These are phyloP conservation scores for Drepana arcuata DNA, from an alignment of 1,140 invertebrate genomes.

Conservation along the genomic window DNA sequence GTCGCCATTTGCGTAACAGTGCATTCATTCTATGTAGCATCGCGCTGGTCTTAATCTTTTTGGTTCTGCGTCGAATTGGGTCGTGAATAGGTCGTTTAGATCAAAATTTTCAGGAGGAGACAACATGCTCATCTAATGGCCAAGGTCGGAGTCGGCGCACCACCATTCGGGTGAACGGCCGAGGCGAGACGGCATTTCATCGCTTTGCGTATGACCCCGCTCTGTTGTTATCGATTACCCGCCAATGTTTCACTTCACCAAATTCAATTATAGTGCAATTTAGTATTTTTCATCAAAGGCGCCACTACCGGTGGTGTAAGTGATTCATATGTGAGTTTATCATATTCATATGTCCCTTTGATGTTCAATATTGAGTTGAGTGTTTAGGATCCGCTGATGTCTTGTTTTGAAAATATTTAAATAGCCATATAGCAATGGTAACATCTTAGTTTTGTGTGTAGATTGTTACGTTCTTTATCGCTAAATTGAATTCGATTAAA, in stretches of 20 bases:
- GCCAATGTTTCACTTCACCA: conserved; percentile 41
- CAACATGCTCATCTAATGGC: conserved; percentile 31
- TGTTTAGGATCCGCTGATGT: no score
- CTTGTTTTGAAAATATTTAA: no score
- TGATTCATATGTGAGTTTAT: no score
- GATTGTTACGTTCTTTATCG: no score
- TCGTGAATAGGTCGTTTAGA: conserved; percentile 3
- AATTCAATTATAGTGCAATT: conserved; percentile 28
- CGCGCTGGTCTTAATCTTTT: conserved; percentile 4
- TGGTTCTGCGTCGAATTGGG: conserved; percentile 1
- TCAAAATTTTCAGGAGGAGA: conserved; percentile 10
- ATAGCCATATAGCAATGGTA: no score
- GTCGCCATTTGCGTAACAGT: conserved; percentile 9
- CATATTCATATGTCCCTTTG: no score
- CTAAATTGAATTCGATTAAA: no score
- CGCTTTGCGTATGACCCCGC: conserved; percentile 45
- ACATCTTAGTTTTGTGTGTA: no score
- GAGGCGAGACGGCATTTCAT: conserved; percentile 37
- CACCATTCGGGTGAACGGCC: conserved; percentile 61
- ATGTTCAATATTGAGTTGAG: no score
- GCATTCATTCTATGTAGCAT: conserved; percentile 2
- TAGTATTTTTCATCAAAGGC: no score
- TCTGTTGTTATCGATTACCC: conserved; percentile 53
- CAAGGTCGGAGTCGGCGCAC: conserved; percentile 54
- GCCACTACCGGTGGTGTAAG: no score